Base-by-base conservation (phyloP, 2,888 invertebrate genomes). In the Polymixis flavicincta region DNA sequence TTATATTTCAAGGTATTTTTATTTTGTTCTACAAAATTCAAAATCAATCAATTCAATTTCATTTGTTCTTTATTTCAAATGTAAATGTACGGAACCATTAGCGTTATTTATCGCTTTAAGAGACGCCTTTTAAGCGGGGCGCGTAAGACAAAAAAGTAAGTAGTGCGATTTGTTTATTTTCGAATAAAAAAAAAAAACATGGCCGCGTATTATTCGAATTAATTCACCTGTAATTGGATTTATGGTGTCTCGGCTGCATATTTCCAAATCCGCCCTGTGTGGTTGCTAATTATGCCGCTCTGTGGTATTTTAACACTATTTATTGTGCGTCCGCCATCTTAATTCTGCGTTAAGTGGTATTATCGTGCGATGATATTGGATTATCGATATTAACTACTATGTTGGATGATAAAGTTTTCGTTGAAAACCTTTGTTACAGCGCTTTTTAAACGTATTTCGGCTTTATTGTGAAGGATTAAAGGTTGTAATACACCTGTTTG, bases 141-240 rank as follows among this genome's bases (percentile, higher is more conserved):
- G 80, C 79, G 65, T 77, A 84, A 80, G 79, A 87, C 82, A 78
- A 85, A 86, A 80, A 87, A 86, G 66, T 73, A 87, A 86, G 66
- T 73, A n/a, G 59, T 45, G 67, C 82, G 85, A 88, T 83, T 88
- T 88, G 87, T 88, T 87, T 87, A 81, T 88, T 87, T 85, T 80
- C 55, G 28, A 75, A 68, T 32, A n/a, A n/a, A n/a, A 57, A 71
- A 67, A 82, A 79, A 87, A 75, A 80, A 74, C 65, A 81, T 83
- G 65, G 82, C 82, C 65, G 66, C 85, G 91, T 92, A 92, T 93
- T 92, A 91, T 90, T 90, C 87, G 91, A 93, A 93, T 94, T 94
- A 94, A 94, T 94, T 95, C 92, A 92, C 89, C 88, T 92, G 92
- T 95, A 94, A 95, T 94, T 94, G 94, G 91, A 95, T 95, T 95